Percentiles rank a stretch among this genome's conserved stretches.
Evolutionary conservation across 2,797 vertebrate genomes (phyloP).

Genomic region (Protonibea diacanthus): DNA sequence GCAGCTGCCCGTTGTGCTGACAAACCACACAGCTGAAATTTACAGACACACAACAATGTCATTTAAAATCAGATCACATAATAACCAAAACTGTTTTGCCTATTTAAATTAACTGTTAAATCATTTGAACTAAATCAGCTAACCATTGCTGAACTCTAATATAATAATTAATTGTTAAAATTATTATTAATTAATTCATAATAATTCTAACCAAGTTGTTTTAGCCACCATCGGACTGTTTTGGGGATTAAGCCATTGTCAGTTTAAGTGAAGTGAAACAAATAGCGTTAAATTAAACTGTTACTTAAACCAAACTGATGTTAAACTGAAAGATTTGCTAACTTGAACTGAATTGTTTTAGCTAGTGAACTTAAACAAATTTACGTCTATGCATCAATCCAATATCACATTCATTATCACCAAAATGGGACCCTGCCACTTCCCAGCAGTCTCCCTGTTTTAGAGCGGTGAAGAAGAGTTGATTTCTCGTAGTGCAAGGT

Average conservation of each 20-base stretch:
- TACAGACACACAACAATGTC: slow-evolving; percentile 12
- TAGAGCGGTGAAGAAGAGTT: no score
- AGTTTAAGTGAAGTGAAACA: neutral
- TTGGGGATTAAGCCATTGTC: no score
- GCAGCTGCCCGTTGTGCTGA: slow-evolving; percentile 69
- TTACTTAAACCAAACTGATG: neutral
- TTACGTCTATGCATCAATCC: no score
- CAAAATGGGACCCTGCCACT: no score
- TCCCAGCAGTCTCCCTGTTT: no score
- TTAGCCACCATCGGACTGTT: neutral
- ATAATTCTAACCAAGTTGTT: neutral
- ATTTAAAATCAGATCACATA: neutral
- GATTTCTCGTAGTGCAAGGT: no score
- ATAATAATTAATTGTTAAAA: neutral
- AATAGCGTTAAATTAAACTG: neutral
- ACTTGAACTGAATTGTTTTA: neutral
- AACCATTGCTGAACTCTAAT: neutral
- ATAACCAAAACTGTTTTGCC: neutral
- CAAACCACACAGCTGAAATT: slow-evolving; percentile 81
- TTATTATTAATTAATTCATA: no score
- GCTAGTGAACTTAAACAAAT: neutral
- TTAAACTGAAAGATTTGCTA: neutral
- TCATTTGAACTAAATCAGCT: neutral
- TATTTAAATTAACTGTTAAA: neutral
- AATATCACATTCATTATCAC: no score